Evolutionary conservation across 2,888 invertebrate genomes (phyloP).

Genomic region (Watsonalla binaria): DNA sequence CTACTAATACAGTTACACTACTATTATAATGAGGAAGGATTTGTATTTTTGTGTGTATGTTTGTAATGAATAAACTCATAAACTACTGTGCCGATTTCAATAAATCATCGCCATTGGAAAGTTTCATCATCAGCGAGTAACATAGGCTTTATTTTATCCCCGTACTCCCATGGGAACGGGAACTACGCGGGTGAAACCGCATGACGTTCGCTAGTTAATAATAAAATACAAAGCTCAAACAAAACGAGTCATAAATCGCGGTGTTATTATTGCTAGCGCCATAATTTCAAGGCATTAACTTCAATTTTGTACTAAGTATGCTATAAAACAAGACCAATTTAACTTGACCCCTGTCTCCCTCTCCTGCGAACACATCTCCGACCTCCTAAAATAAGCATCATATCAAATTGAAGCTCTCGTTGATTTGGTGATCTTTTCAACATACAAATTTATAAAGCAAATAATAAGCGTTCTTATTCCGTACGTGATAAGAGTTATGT

Average conservation of each 20-base stretch:
- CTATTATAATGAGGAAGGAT: no score
- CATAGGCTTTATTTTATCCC: no score
- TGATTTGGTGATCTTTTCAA: neutral
- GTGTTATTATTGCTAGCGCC: constrained; percentile 29
- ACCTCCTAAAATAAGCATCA: neutral
- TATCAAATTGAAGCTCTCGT: neutral
- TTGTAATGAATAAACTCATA: no score
- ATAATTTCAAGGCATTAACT: constrained; percentile 47
- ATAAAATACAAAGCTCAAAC: constrained; percentile 7
- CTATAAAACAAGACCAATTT: constrained; percentile 15
- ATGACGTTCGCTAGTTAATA: neutral
- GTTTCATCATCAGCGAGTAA: no score
- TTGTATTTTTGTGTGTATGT: no score
- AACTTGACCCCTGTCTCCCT: constrained; percentile 16
- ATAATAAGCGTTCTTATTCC: neutral
- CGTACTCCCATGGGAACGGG: no score
- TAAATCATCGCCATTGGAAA: no score
- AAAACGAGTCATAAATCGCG: constrained; percentile 40
- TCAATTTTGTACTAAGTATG: constrained; percentile 33
- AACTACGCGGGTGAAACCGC: no score
- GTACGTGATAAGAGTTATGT: neutral
- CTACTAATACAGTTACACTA: no score
- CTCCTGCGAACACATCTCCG: neutral
- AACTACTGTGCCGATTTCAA: no score
- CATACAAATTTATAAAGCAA: neutral